Base-by-base conservation (phyloP, 2,888 invertebrate genomes). In the Calliopum simillimum region DNA sequence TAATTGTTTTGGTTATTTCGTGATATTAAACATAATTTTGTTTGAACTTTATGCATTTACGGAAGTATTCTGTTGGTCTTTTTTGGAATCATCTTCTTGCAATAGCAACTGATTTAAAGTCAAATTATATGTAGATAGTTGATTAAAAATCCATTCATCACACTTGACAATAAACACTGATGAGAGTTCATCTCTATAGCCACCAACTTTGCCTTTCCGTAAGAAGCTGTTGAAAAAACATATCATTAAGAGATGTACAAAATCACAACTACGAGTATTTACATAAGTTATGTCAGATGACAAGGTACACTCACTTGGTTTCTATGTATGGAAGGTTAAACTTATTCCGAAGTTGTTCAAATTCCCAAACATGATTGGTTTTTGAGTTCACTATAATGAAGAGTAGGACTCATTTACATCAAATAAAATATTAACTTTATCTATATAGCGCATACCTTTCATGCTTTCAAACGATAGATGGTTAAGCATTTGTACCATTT, bases 311-410 rank as follows among this genome's bases (percentile, higher is more conserved):
- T 49, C 49, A 76, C 76, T 74, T 73, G 49, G 71, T 53, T 13
- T 64, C 3, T 23, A 71, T 72, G 44, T 68, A 69, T 12, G 61
- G 64, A n/a, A 16, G 25, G 14, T 66, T 55, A 4, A 2, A n/a
- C 16, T 70, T 51, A 12, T 67, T 47, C 0, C 62, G 71, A 0
- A 12, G 0, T 12, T 76, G 74, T 2, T 70, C 25, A 4, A 51
- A 33, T 23, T 80, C 80, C 77, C 76, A 80, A 0, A 33, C 16
- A 68, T 81, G 82, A 76, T 81, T 79, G 2, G 80, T 78, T 19
- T 74, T 79, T 6, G 79, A 77, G 72, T 82, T 82, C 44, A 75
- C 81, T 81, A 67, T n/a, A n/a, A n/a, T n/a, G n/a, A n/a, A n/a
- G n/a, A n/a, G n/a, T n/a, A n/a, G n/a, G n/a, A n/a, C n/a, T n/a